Evolutionary conservation across 2,113 vertebrate genomes (phyloP).

Genomic region (Paraplagusia blochii): DNA sequence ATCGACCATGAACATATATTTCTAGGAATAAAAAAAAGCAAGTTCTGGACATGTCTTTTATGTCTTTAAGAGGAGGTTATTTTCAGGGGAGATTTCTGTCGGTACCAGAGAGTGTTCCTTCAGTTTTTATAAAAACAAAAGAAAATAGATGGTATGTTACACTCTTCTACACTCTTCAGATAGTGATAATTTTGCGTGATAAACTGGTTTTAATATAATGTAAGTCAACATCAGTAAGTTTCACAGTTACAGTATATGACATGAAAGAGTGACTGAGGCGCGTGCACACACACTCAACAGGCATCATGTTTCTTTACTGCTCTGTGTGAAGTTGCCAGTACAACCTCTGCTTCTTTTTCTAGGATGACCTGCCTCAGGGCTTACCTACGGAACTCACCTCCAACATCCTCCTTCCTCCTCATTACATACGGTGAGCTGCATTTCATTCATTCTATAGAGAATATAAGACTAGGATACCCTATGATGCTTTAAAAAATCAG

Average conservation of each 20-base stretch:
- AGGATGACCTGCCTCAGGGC: conserved; percentile 55
- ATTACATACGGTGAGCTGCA: conserved; percentile 55
- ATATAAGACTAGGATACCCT: background rate
- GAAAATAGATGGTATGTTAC: no score
- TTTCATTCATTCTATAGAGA: background rate
- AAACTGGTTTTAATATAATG: no score
- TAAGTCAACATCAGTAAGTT: no score
- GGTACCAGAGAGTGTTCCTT: no score
- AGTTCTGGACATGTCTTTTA: no score
- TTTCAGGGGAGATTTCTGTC: no score
- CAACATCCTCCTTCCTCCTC: conserved; percentile 53
- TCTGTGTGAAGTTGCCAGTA: conserved; percentile 24
- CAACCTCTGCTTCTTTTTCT: conserved; percentile 6
- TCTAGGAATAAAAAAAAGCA: no score
- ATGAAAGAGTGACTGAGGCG: conserved; percentile 3
- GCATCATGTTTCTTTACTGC: conserved; percentile 52
- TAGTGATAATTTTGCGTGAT: no score
- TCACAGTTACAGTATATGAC: background rate
- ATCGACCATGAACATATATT: no score
- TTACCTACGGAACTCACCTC: conserved; percentile 33
- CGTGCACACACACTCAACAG: background rate
- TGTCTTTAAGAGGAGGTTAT: no score
- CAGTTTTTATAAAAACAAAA: no score
- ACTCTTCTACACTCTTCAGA: no score
- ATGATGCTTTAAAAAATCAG: background rate